Base-by-base conservation (phyloP, 2,113 vertebrate genomes). In the Hippocampus zosterae region DNA sequence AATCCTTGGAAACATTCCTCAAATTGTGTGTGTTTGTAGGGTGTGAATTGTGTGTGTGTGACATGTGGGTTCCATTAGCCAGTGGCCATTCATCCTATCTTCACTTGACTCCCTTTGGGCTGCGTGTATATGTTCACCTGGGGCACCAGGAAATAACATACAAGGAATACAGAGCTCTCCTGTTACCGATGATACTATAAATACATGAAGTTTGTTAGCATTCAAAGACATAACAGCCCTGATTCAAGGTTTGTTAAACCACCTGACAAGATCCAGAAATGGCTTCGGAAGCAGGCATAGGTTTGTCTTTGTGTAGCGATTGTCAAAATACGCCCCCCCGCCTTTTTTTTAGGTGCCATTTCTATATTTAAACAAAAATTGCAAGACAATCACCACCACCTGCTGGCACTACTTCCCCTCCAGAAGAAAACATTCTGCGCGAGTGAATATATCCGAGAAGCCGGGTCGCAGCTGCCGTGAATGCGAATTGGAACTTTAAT, bases 1-100 rank as follows among this genome's bases (percentile, higher is more conserved):
- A 91, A 91, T 89, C 87, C 81, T 74, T 81, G 82, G 84, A 82
- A 90, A 85, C 75, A 81, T 84, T 84, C 81, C 74, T 76, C 70
- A 75, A 81, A 71, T 71, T 63, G 78, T 84, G 77, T 73, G 76
- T 81, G 66, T 86, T 70, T 84, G 56, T 77, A 13, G 76, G 18
- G 64, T 37, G 71, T 69, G 65, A 50, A 70, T 67, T 50, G 70
- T 76, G 76, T 53, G 33, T 46, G 21, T 74, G 72, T 67, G 81
- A 79, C 84, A 85, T 81, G 72, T 85, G 84, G 78, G 33, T 19
- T 57, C 70, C 60, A 83, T 89, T 82, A 85, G 71, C 77, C 78
- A 74, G 76, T 80, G 62, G 56, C 62, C 70, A 19, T 73, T 83
- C 67, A 73, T 77, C 79, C 78, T 18, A 61, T n/a, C 55, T 81